Percentiles rank a stretch among this genome's conserved stretches.
Conservation (phyloP, 2,888 invertebrate species). For the Ophion costatus region DNA sequence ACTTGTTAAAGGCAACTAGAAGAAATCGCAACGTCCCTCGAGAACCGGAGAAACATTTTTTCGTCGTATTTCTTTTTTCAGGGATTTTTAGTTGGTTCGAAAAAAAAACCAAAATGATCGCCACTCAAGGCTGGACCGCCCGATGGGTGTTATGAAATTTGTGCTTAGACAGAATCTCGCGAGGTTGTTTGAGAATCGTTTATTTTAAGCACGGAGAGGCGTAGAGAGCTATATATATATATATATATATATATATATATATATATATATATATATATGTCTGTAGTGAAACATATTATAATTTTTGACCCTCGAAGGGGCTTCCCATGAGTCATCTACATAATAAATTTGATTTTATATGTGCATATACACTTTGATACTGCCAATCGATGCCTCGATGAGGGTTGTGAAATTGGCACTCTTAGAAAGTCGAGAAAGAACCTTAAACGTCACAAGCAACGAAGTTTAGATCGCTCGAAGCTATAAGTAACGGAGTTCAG, state of each 20-base stretch:
- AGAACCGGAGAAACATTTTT: not conserved
- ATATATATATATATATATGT: conserved; percentile 7
- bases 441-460: conserved; percentile 44
- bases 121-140: not conserved
- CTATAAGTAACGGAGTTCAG: conserved; percentile 64
- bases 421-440: not conserved
- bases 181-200: conserved; percentile 26
- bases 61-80: not conserved
- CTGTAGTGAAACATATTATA: conserved; percentile 15
- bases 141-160: not conserved
- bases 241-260: no score
- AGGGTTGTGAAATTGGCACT: conserved; percentile 17
- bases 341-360: conserved; percentile 24
- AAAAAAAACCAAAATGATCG: not conserved
- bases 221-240: not conserved
- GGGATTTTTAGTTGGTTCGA: no score
- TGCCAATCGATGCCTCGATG: not conserved
- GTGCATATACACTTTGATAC: not conserved
- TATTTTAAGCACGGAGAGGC: conserved; percentile 24
- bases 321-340: conserved; percentile 31
- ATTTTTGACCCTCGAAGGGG: conserved; percentile 23
- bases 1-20: not conserved
- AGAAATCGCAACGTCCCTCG: not conserved
- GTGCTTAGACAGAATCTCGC: conserved; percentile 30
- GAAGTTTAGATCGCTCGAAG: conserved; percentile 22